Percentiles rank a stretch among this genome's conserved stretches.
phyloP scores from a whole-genome alignment of 2,888 invertebrate genomes.

The Eupithecia inturbata region DNA sequence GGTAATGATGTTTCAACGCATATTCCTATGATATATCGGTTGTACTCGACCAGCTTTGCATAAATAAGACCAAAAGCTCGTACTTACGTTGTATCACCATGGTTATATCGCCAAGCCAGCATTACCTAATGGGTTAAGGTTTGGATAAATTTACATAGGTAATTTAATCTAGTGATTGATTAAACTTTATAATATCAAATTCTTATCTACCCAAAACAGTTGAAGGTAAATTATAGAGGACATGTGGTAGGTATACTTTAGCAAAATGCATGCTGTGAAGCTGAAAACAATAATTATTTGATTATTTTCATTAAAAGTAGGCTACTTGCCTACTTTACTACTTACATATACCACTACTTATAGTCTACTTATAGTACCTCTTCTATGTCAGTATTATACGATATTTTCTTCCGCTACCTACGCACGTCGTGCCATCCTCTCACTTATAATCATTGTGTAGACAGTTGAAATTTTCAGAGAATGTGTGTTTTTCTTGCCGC shows the following conservation, averaged over 20 bases:
- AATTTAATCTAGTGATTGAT: not conserved
- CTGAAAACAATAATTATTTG: not conserved
- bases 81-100: not conserved
- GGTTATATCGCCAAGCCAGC: not conserved
- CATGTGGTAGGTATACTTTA: not conserved
- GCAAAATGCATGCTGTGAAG: not conserved
- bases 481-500: too few species aligned
- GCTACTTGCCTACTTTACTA: too few species aligned
- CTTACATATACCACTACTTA: too few species aligned
- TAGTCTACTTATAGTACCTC: not conserved
- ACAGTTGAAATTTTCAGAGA: too few species aligned
- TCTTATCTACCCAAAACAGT: not conserved
- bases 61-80: not conserved
- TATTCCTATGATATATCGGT: conserved; percentile 1
- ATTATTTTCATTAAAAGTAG: not conserved
- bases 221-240: not conserved
- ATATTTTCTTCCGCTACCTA: not conserved
- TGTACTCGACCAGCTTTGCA: conserved; percentile 2
- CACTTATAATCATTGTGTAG: too few species aligned
- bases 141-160: not conserved
- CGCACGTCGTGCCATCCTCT: too few species aligned
- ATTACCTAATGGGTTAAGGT: not conserved
- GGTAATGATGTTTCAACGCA: conserved; percentile 10
- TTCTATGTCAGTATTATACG: not conserved
- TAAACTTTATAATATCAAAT: not conserved